These are phyloP conservation scores for Pherbina coryleti DNA, from an alignment of 2,888 invertebrate species.

Conservation along the genomic window DNA sequence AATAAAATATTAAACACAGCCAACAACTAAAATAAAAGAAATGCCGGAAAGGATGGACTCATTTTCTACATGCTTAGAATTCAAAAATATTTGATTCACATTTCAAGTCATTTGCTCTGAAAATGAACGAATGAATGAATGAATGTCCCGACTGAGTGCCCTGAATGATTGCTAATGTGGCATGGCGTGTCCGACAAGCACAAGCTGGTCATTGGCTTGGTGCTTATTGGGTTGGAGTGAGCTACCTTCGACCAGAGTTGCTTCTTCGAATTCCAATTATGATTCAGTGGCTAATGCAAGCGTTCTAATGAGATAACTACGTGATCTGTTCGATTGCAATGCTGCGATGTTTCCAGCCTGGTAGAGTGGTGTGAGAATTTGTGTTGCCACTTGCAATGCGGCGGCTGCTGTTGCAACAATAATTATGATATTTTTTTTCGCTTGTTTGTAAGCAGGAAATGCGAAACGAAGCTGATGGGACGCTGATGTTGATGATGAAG, in stretches of 20 bases:
- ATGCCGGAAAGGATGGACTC: neutral
- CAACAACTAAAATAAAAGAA: neutral
- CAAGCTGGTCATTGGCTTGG: neutral
- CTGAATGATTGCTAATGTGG: constrained; percentile 24
- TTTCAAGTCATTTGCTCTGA: constrained; percentile 6
- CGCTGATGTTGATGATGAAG: constrained; percentile 1
- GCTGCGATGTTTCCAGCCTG: neutral
- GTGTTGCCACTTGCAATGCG: neutral
- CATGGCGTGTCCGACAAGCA: neutral
- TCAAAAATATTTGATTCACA: neutral
- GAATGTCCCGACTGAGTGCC: neutral
- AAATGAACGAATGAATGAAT: constrained; percentile 8
- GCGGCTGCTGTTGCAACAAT: neutral
- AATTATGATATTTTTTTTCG: constrained; percentile 6
- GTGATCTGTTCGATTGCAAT: constrained; percentile 29
- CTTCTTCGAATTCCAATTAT: constrained; percentile 24
- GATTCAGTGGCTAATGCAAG: constrained; percentile 24
- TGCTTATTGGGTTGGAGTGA: neutral
- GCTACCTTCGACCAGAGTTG: neutral
- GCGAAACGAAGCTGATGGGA: neutral
- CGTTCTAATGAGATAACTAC: constrained; percentile 32
- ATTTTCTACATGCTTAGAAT: constrained; percentile 27
- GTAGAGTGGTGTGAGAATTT: neutral
- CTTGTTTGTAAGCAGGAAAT: neutral
- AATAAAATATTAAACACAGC: constrained; percentile 2